Evolutionary conservation across 1,140 invertebrate species (phyloP), one percentile per base, ranked within the genome.

Genomic region (Helicoverpa armigera): DNA sequence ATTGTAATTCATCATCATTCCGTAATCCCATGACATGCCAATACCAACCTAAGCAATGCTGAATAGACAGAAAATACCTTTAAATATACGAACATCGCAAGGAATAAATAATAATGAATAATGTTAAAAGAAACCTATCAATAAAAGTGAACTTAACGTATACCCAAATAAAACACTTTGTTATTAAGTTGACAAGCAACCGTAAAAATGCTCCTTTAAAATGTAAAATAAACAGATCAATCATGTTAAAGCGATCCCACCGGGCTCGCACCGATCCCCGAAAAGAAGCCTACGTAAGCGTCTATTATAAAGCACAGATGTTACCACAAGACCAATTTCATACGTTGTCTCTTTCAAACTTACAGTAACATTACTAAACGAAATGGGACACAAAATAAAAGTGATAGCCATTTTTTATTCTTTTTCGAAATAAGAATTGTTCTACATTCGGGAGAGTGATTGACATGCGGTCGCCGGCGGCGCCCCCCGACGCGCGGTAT

Each of bases 191-290:
- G 94, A 95, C 94, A 95, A 95, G 90, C 94, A 94, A 94, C 94
- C 94, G 94, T 95, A 95, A 95, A 95, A 95, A 95, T 95, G 92
- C 90, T 92, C 91, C 90, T 95, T 94, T 95, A 94, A 95, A 95
- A 95, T 95, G 92, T 94, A 93, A 95, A 95, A 95, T 95, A 95
- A 95, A 95, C 94, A 94, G 94, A 95, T 95, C 94, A 95, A 95
- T 95, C 94, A 95, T 95, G 90, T 94, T 94, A 92, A 94, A 94
- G 89, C 89, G 91, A 94, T 94, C 92, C 94, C 92, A 92, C 92
- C 91, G 92, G 94, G 93, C 89, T 92, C 88, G 90, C 81, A 82
- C 83, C 83, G 85, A 92, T 92, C 91, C 91, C 90, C 92, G 92
- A 93, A 94, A 95, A 94, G 94, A 94, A 93, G 91, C 91, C 92